A percentile compares a stretch with the other conserved stretches of the same genome.
phyloP scores from a whole-genome alignment of 2,797 vertebrate genomes.

The Carcharodon carcharias region DNA sequence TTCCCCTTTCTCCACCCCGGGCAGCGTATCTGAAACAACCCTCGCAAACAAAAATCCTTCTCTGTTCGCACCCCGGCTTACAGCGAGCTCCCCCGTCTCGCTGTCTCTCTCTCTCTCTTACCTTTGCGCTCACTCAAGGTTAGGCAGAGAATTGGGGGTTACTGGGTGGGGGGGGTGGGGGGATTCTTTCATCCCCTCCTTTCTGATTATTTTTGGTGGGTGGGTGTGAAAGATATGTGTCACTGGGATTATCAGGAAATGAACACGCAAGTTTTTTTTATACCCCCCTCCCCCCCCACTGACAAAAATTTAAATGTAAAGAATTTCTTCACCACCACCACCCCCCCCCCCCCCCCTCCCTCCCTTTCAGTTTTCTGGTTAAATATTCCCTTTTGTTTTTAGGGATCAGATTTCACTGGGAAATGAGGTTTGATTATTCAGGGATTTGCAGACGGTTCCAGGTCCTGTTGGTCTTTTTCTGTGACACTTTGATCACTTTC shows the following conservation, averaged over 20 bases:
- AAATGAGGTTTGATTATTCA: not conserved
- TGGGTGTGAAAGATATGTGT: too few relatives aligned
- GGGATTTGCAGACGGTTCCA: too few relatives aligned
- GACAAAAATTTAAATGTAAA: not conserved
- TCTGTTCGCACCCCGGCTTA: not conserved
- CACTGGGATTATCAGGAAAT: not conserved
- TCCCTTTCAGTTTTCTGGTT: not conserved
- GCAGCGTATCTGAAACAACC: not conserved
- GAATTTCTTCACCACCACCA: not conserved
- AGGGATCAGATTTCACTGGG: not conserved
- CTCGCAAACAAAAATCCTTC: not conserved
- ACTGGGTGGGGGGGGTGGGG: too few relatives aligned
- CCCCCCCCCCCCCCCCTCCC: not conserved
- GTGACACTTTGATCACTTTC: not conserved
- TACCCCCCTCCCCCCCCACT: too few relatives aligned
- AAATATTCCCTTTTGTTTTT: not conserved
- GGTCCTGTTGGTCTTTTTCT: not conserved
- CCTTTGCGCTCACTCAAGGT: not conserved
- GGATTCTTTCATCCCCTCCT: not conserved
- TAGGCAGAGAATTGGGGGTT: too few relatives aligned
- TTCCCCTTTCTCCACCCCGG: not conserved
- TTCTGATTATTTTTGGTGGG: not conserved
- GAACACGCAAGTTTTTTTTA: not conserved
- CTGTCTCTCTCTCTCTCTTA: not conserved
- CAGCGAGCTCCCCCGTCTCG: too few relatives aligned